Percentiles rank a stretch among this genome's conserved stretches.
phyloP scores from a whole-genome alignment of 2,113 vertebrate species.

The Sminthopsis crassicaudata region DNA sequence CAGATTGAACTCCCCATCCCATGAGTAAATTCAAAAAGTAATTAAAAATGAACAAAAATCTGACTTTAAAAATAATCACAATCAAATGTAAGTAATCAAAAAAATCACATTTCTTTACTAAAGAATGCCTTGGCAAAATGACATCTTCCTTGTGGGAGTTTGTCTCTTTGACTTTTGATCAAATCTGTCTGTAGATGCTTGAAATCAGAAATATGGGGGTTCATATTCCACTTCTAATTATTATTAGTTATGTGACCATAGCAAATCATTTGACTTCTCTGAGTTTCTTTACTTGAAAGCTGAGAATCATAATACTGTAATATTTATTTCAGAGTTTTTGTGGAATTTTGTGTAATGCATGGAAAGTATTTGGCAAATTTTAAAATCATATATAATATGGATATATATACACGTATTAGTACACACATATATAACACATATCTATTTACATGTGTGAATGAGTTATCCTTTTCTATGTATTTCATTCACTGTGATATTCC shows the following conservation, averaged over 20 bases:
- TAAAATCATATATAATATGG: not conserved
- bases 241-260: not conserved
- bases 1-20: not conserved
- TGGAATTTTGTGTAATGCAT: not conserved
- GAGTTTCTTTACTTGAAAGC: not conserved
- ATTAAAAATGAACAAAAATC: conserved; percentile 61
- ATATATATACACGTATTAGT: not conserved
- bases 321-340: not conserved
- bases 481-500: not conserved
- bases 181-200: not conserved
- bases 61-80: conserved; percentile 63
- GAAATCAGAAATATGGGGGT: conserved; percentile 7
- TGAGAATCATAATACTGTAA: not conserved
- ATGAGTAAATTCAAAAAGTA: conserved; percentile 32
- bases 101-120: not conserved
- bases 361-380: not conserved
- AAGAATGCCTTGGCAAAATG: not conserved
- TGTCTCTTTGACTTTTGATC: not conserved
- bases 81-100: conserved; percentile 21
- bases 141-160: not conserved
- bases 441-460: not conserved
- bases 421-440: not conserved
- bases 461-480: not conserved
- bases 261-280: not conserved
- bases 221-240: not conserved